A percentile compares a stretch with the other conserved stretches of the same genome.
These are phyloP conservation scores for Cryptophagus acutangulus DNA, from an alignment of 2,888 invertebrate genomes.

Conservation along the genomic window DNA sequence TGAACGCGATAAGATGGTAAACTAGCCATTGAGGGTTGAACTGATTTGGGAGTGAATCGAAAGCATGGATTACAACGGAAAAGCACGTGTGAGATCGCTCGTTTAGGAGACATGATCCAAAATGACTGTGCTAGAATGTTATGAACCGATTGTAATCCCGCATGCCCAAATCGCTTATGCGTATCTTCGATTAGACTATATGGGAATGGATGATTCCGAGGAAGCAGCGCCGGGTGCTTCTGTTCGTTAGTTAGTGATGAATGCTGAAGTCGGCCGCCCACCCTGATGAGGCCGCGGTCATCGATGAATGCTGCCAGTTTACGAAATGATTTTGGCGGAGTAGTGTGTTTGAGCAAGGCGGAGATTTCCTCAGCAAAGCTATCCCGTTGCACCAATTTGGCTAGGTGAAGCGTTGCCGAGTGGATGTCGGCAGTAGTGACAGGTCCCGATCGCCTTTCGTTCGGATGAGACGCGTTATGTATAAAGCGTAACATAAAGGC, in stretches of 20 bases:
- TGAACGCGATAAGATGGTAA: slow-evolving; percentile 13
- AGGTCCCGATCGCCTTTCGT: background rate
- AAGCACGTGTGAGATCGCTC: background rate
- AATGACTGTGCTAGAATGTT: slow-evolving; percentile 18
- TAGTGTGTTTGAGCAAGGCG: slow-evolving; percentile 1
- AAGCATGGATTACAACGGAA: slow-evolving; percentile 8
- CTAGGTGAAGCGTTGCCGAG: slow-evolving; percentile 9
- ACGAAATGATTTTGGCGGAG: slow-evolving; percentile 4
- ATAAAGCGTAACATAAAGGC: slow-evolving; percentile 7
- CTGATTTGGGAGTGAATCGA: slow-evolving; percentile 2
- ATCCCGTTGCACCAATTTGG: slow-evolving; percentile 12
- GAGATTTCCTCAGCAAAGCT: slow-evolving; percentile 10
- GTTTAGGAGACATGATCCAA: slow-evolving; percentile 19
- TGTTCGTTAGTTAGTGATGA: slow-evolving; percentile 10
- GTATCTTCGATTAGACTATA: slow-evolving; percentile 20
- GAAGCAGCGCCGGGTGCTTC: slow-evolving; percentile 15
- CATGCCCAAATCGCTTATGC: slow-evolving; percentile 18
- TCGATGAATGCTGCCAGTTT: slow-evolving; percentile 12
- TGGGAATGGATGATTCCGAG: slow-evolving; percentile 13
- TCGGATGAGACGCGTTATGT: slow-evolving; percentile 2
- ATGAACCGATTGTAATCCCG: slow-evolving; percentile 18
- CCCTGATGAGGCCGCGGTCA: slow-evolving; percentile 12
- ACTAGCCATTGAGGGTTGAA: no score
- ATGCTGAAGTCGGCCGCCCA: slow-evolving; percentile 13
- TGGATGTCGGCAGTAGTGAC: slow-evolving; percentile 9